phyloP scores from a whole-genome alignment of 2,113 vertebrate genomes.

The Fregetta grallaria region DNA sequence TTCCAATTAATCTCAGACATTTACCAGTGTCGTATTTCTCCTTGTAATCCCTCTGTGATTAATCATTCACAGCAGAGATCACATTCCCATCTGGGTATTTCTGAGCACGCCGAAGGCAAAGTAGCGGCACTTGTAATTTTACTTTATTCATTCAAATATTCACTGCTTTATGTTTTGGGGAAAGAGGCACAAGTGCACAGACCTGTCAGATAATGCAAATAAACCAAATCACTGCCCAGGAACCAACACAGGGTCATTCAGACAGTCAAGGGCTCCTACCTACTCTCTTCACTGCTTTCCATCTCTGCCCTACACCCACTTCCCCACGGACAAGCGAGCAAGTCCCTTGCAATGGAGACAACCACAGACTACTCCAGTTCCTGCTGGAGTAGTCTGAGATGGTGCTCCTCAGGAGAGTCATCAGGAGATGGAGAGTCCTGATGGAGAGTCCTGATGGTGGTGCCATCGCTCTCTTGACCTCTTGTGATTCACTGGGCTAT shows the following conservation, averaged over 20 bases:
- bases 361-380: neutral
- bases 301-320: neutral
- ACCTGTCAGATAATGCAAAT: neutral
- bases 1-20: constrained; percentile 29
- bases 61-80: constrained; percentile 22
- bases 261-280: neutral
- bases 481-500: neutral
- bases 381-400: accelerated
- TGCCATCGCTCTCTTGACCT: neutral
- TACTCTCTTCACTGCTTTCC: neutral
- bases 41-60: constrained; percentile 10
- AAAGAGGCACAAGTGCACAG: neutral
- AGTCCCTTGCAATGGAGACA: neutral
- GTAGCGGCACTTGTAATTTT: neutral
- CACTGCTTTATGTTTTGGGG: neutral
- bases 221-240: neutral
- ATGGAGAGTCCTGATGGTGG: neutral
- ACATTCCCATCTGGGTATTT: neutral
- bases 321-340: accelerated
- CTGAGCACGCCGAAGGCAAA: neutral
- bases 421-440: neutral
- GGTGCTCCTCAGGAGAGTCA: neutral
- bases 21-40: neutral
- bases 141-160: neutral
- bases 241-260: accelerated